Conservation (phyloP, 2,113 vertebrate species). For the Periophthalmus modestus region DNA sequence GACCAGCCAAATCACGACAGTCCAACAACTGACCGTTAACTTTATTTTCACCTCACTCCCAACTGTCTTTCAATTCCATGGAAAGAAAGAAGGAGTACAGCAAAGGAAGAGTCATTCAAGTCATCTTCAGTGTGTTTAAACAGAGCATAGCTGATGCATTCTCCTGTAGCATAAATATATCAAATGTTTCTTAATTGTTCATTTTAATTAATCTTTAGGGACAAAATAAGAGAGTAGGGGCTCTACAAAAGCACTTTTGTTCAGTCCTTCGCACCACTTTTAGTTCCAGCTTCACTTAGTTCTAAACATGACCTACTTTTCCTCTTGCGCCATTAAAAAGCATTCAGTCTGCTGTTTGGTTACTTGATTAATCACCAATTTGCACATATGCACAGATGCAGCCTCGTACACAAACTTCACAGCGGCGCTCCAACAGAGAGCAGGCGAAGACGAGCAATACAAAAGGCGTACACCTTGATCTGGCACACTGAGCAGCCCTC, state of each 20-base stretch:
- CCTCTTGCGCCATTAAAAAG: conserved; percentile 13
- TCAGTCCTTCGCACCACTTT: conserved; percentile 12
- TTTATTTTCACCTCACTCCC: not conserved
- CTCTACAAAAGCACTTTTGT: not conserved
- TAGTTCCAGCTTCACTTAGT: conserved; percentile 43
- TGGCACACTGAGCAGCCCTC: conserved; percentile 46
- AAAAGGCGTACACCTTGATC: conserved; percentile 51
- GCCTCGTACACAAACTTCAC: conserved; percentile 12
- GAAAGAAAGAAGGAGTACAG: not conserved
- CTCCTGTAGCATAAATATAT: conserved; percentile 3
- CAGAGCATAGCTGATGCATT: not conserved
- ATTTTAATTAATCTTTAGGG: conserved; percentile 40
- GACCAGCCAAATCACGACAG: conserved; percentile 37
- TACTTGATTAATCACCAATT: conserved; percentile 45
- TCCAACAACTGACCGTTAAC: conserved; percentile 6
- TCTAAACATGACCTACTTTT: conserved; percentile 54
- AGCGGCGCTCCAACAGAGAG: conserved; percentile 20
- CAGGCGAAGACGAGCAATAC: conserved; percentile 25
- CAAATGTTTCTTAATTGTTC: conserved; percentile 33
- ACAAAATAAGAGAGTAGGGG: conserved; percentile 22
- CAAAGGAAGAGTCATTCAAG: not conserved
- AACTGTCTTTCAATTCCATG: not conserved
- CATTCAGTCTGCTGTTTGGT: conserved; percentile 30
- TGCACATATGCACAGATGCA: conserved; percentile 22
- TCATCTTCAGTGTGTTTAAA: conserved; percentile 4